Conservation (phyloP, 2,797 vertebrate genomes). For the Delichon dasypus region DNA sequence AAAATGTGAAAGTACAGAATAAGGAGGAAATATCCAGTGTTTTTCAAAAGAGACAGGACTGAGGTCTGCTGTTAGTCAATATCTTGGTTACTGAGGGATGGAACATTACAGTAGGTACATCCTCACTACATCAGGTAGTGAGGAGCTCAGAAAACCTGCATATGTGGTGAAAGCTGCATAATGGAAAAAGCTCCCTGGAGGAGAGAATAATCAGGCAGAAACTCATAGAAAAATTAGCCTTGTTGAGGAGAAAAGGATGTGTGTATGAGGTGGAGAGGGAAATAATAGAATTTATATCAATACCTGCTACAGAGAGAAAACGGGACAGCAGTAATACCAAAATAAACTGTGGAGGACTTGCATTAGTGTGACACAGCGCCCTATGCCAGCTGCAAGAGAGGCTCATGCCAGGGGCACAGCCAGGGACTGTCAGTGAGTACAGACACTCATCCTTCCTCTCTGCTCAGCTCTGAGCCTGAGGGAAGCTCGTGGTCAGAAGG, state of each 20-base stretch:
- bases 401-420: background rate
- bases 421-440: no score
- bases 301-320: background rate
- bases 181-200: background rate
- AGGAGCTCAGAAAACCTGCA: background rate
- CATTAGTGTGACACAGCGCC: background rate
- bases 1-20: background rate
- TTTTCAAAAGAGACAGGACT: background rate
- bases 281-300: background rate
- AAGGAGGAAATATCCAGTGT: background rate
- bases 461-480: background rate
- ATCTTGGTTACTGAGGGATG: background rate
- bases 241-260: background rate
- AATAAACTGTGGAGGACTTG: background rate
- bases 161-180: background rate
- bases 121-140: background rate
- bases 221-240: background rate
- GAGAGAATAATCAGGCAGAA: background rate
- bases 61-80: background rate
- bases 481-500: rapidly evolving
- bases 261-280: background rate
- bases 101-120: background rate
- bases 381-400: rapidly evolving
- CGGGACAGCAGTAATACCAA: background rate
- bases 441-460: background rate